Evolutionary conservation across 2,888 invertebrate species (phyloP), one percentile per base, ranked within the genome.

Genomic region (Brachylomia viminalis): DNA sequence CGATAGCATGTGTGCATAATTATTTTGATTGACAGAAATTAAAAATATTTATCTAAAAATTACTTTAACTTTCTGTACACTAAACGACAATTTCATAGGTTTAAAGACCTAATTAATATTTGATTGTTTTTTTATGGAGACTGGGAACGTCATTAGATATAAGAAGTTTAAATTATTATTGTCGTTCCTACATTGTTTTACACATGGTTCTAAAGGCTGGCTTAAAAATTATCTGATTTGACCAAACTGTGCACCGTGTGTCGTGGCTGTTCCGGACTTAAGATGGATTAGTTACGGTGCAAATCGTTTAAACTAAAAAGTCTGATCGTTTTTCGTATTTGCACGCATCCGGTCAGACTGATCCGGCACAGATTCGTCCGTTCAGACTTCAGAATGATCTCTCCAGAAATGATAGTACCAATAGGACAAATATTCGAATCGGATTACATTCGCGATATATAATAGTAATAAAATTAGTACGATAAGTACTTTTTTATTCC

Each of bases 401-500:
- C 45, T 47, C 5, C 1, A 23, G 47, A 65, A 65, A 27, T 0
- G 11, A 61, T 23, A 13, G 7, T 17, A 33, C 4, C 27, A 23
- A 33, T 4, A 47, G 6, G 6, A 27, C 0, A 47, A 47, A 27
- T 20, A 30, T 4, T 27, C 10, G 38, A 30, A 33, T 27, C 20
- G 33, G n/a, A 20, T 42, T 17, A 17, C 42, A 68, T 68, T 52
- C 17, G 30, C 30, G 17, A 54, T 69, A n/a, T n/a, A n/a, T n/a
- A 47, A 8, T 11, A 17, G 17, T n/a, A 54, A 30, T 17, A n/a
- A 17, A 54, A 54, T 15, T 1, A 17, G 15, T 42, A 45, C 33
- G n/a, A n/a, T n/a, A n/a, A n/a, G 47, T 47, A 72, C 45, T 33
- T 56, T 73, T 38, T 27, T 30, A 72, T 17, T 45, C 15, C 23